Percentiles rank a stretch among this genome's conserved stretches.
Conservation (phyloP, 2,888 invertebrate species). For the Calliphora vomitoria region DNA sequence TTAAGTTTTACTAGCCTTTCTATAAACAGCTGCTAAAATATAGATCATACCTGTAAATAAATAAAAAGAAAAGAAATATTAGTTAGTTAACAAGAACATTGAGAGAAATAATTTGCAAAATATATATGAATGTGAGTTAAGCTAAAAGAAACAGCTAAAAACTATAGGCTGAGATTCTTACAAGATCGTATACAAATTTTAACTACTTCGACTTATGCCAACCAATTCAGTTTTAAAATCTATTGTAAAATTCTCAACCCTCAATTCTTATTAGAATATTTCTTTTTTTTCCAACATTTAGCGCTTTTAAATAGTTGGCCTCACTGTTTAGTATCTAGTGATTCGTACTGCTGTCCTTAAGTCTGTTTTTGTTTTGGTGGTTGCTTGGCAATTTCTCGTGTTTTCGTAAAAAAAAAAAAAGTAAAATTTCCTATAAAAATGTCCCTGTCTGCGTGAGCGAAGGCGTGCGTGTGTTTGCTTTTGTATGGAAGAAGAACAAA, state of each 20-base stretch:
- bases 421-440: not conserved
- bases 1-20: too few relatives aligned
- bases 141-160: too few relatives aligned
- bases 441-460: conserved; percentile 3
- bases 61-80: too few relatives aligned
- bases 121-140: too few relatives aligned
- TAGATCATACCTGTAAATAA: too few relatives aligned
- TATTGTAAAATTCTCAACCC: not conserved
- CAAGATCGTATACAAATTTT: too few relatives aligned
- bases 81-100: too few relatives aligned
- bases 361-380: conserved; percentile 71
- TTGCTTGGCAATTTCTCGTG: conserved; percentile 65
- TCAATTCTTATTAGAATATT: not conserved
- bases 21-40: too few relatives aligned
- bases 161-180: too few relatives aligned
- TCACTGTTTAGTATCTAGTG: not conserved
- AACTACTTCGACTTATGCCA: too few relatives aligned
- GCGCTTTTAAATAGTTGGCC: not conserved
- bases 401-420: conserved; percentile 10
- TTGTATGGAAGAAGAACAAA: not conserved
- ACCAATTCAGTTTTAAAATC: too few relatives aligned
- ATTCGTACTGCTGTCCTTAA: conserved; percentile 28
- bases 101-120: too few relatives aligned
- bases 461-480: not conserved
- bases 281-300: not conserved